Conservation (phyloP, 2,888 invertebrate genomes). For the Schrankia costaestrigalis region DNA sequence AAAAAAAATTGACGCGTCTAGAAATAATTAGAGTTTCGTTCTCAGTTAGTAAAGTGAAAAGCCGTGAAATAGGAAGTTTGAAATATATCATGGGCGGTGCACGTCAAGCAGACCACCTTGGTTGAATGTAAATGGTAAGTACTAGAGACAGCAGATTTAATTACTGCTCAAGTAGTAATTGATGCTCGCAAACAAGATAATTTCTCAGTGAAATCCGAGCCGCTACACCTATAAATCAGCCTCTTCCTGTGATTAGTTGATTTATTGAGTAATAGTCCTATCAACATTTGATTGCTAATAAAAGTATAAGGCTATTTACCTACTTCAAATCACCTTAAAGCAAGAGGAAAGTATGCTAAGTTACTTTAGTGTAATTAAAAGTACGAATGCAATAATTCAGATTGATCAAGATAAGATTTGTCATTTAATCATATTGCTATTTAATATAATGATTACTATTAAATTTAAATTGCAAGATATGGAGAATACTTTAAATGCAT, state of each 20-base stretch:
- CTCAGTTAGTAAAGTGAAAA: slow-evolving; percentile 14
- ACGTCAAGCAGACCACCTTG: slow-evolving; percentile 23
- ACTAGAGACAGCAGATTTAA: slow-evolving; percentile 26
- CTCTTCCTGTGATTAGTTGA: slow-evolving; percentile 13
- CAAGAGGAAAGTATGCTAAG: too few species aligned
- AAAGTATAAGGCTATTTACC: not conserved
- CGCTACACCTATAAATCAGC: slow-evolving; percentile 19
- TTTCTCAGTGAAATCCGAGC: slow-evolving; percentile 28
- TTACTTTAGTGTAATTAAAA: too few species aligned
- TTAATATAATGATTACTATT: too few species aligned
- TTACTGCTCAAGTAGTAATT: slow-evolving; percentile 23
- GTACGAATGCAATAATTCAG: too few species aligned
- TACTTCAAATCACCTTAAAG: too few species aligned
- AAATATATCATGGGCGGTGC: slow-evolving; percentile 19
- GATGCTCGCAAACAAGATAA: slow-evolving; percentile 30
- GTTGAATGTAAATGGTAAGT: slow-evolving; percentile 22
- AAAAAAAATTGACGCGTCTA: slow-evolving; percentile 12
- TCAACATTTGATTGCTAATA: not conserved
- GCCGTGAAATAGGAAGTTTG: slow-evolving; percentile 10
- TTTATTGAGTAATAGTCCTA: not conserved
- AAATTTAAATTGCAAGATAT: too few species aligned
- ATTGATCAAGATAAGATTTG: too few species aligned
- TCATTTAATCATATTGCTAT: too few species aligned
- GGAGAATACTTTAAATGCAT: too few species aligned
- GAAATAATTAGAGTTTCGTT: slow-evolving; percentile 14